phyloP scores from a whole-genome alignment of 2,113 vertebrate genomes.

The Mandrillus leucophaeus region DNA sequence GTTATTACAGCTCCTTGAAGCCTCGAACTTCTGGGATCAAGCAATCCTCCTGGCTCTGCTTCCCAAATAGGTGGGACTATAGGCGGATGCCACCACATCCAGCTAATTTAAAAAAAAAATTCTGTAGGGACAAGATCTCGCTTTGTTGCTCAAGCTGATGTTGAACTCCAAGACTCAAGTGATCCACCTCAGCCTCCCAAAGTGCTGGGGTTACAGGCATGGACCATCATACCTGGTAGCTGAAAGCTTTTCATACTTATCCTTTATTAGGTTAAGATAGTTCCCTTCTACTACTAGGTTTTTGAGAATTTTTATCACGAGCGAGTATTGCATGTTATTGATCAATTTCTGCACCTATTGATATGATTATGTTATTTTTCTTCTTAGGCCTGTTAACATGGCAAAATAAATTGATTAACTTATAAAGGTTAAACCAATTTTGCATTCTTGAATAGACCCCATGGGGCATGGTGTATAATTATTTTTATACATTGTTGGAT shows the following conservation, averaged over 20 bases:
- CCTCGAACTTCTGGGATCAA: too few relatives aligned
- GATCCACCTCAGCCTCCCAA: too few relatives aligned
- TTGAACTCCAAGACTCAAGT: too few relatives aligned
- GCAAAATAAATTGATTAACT: background rate
- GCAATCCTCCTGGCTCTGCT: too few relatives aligned
- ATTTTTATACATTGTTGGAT: background rate
- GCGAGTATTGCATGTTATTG: background rate
- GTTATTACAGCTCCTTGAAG: too few relatives aligned
- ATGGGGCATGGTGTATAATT: background rate
- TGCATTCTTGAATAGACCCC: background rate
- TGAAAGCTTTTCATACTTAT: background rate
- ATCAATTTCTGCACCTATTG: background rate
- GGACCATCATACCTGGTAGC: too few relatives aligned
- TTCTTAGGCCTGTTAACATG: background rate
- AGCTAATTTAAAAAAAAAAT: too few relatives aligned
- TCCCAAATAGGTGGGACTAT: too few relatives aligned
- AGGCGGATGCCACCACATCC: too few relatives aligned
- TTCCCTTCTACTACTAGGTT: background rate
- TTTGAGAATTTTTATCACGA: background rate
- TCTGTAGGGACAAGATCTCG: too few relatives aligned
- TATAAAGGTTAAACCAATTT: background rate
- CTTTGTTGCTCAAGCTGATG: too few relatives aligned
- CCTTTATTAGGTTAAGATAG: background rate
- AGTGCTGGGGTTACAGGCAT: too few relatives aligned
- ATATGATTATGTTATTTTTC: background rate